Evolutionary conservation across 2,888 invertebrate species (phyloP).

Genomic region (Thecophora atra): DNA sequence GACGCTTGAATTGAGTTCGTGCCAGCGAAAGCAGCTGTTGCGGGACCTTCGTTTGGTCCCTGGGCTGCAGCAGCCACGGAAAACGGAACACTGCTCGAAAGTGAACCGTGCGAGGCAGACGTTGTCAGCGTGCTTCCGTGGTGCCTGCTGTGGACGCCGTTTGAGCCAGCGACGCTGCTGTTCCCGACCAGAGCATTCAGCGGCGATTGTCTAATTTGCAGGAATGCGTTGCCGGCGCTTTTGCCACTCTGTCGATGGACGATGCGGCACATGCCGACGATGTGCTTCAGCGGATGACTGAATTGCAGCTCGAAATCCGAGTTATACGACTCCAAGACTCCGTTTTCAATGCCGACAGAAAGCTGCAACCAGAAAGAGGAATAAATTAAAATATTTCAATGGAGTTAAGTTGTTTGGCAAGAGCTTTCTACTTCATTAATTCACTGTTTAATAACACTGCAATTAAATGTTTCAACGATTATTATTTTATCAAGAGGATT

Average conservation of each 20-base stretch:
- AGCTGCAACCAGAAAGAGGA: conserved; percentile 68
- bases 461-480: not conserved
- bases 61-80: conserved; percentile 37
- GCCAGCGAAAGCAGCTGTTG: conserved; percentile 48
- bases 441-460: no score
- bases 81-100: conserved; percentile 57
- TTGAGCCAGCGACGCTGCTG: conserved; percentile 34
- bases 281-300: conserved; percentile 72
- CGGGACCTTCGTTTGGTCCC: conserved; percentile 43
- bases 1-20: conserved; percentile 23
- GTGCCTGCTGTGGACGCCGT: conserved; percentile 43
- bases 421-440: not conserved
- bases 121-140: conserved; percentile 52
- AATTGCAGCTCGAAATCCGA: conserved; percentile 77
- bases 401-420: not conserved
- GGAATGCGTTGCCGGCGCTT: conserved; percentile 59
- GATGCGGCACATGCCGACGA: conserved; percentile 68
- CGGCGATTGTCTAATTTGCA: conserved; percentile 57
- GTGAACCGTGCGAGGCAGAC: conserved; percentile 60
- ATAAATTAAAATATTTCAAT: conserved; percentile 28
- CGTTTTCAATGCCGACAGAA: conserved; percentile 77
- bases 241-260: conserved; percentile 60
- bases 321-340: conserved; percentile 75
- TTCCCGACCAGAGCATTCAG: conserved; percentile 33
- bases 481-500: conserved; percentile 8